A percentile compares a stretch with the other conserved stretches of the same genome.
These are phyloP conservation scores for Agrypnus murinus DNA, from an alignment of 2,888 invertebrate species.

Conservation along the genomic window DNA sequence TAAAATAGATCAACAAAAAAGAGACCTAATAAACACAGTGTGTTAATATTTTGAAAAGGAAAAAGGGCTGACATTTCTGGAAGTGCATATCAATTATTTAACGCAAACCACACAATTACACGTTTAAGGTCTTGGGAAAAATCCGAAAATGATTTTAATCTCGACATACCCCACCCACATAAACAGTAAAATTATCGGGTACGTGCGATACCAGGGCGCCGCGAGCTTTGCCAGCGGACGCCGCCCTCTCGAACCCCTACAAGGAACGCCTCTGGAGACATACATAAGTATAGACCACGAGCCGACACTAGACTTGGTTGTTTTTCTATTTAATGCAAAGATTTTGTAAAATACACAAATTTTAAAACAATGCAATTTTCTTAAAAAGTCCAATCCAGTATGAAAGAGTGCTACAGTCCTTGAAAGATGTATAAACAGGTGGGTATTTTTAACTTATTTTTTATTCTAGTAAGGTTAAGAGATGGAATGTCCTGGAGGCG, in stretches of 20 bases:
- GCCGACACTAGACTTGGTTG: constrained; percentile 49
- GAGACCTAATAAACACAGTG: not conserved
- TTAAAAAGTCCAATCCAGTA: too few species aligned
- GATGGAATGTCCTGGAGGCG: constrained; percentile 51
- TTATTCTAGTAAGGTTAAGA: constrained; percentile 11
- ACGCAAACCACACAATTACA: constrained; percentile 46
- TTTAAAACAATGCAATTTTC: too few species aligned
- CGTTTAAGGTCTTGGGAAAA: constrained; percentile 62
- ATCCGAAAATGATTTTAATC: constrained; percentile 63
- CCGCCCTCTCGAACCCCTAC: constrained; percentile 67
- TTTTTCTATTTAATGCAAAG: too few species aligned
- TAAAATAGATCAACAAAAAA: not conserved
- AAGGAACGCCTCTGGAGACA: constrained; percentile 68
- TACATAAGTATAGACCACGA: constrained; percentile 68
- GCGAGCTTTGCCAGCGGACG: constrained; percentile 66
- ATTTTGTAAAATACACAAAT: too few species aligned
- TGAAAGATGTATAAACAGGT: constrained; percentile 4
- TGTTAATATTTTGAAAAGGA: not conserved
- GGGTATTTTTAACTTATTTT: constrained; percentile 26
- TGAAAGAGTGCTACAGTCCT: too few species aligned
- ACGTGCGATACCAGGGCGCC: constrained; percentile 65
- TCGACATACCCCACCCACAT: constrained; percentile 67
- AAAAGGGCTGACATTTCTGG: constrained; percentile 28
- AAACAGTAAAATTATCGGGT: constrained; percentile 68
- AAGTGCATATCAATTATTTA: constrained; percentile 44